Evolutionary conservation across 2,113 vertebrate genomes (phyloP).

Genomic region (Sus scrofa): DNA sequence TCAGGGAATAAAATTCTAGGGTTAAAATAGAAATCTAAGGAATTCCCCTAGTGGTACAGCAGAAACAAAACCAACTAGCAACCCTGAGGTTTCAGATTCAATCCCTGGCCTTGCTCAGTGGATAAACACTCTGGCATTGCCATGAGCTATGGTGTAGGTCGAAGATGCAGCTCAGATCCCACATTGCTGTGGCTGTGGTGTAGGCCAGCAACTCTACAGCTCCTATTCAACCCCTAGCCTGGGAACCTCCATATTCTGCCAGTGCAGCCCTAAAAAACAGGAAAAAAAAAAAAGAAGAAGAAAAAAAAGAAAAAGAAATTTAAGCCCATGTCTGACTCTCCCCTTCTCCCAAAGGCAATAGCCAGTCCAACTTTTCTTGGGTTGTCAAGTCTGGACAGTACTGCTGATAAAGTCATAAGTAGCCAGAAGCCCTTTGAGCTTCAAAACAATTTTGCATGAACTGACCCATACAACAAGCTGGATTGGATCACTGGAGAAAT

Average conservation of each 20-base stretch:
- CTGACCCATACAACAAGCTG: neutral
- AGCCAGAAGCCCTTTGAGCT: neutral
- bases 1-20: slow-evolving; percentile 24
- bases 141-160: no score
- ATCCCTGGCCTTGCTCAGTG: no score
- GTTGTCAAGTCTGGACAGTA: neutral
- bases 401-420: neutral
- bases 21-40: slow-evolving; percentile 8
- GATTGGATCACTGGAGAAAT: neutral
- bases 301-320: neutral
- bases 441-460: neutral
- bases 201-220: no score
- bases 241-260: no score
- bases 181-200: no score
- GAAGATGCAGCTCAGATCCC: no score
- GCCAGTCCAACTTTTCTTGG: neutral
- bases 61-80: no score
- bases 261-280: no score
- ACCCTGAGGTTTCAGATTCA: no score
- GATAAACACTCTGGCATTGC: no score
- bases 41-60: no score
- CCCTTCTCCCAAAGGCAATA: neutral
- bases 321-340: neutral
- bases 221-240: no score
- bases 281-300: slow-evolving; percentile 35